These are phyloP conservation scores for Dryocosmus kuriphilus DNA, from an alignment of 2,888 invertebrate genomes.

Conservation along the genomic window DNA sequence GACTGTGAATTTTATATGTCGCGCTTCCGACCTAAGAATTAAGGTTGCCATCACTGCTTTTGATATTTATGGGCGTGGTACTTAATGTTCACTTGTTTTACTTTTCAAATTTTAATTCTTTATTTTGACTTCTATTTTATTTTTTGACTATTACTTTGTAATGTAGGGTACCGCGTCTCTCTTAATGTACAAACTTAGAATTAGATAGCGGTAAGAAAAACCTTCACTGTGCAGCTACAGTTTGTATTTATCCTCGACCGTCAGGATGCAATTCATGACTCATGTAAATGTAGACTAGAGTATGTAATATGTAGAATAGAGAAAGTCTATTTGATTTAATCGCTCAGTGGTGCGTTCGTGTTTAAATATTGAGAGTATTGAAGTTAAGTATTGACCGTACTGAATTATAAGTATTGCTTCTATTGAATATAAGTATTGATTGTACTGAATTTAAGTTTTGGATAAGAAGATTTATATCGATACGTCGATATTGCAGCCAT, in stretches of 20 bases:
- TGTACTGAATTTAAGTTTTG: not conserved
- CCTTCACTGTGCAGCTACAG: slow-evolving; percentile 43
- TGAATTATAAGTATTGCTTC: not conserved
- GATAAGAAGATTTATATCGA: slow-evolving; percentile 1
- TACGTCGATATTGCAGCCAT: slow-evolving; percentile 28
- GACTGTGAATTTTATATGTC: slow-evolving; percentile 97
- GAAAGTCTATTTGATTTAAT: slow-evolving; percentile 27
- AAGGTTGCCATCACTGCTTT: slow-evolving; percentile 49
- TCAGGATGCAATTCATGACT: not conserved
- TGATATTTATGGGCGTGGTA: slow-evolving; percentile 37
- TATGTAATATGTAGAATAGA: not conserved
- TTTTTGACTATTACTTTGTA: slow-evolving; percentile 33
- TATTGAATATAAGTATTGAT: slow-evolving; percentile 9
- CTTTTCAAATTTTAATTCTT: slow-evolving; percentile 35
- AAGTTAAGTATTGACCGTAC: slow-evolving; percentile 7
- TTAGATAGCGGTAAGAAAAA: slow-evolving; percentile 1
- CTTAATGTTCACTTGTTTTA: slow-evolving; percentile 44
- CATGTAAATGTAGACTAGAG: not conserved
- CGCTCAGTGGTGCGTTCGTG: not conserved
- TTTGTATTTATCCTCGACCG: slow-evolving; percentile 1
- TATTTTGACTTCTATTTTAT: slow-evolving; percentile 19
- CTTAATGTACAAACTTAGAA: slow-evolving; percentile 19
- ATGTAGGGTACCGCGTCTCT: not conserved
- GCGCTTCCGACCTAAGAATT: slow-evolving; percentile 85
- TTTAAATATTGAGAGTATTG: slow-evolving; percentile 9